Conservation (phyloP, 2,888 invertebrate species). For the Eulithis testata region DNA sequence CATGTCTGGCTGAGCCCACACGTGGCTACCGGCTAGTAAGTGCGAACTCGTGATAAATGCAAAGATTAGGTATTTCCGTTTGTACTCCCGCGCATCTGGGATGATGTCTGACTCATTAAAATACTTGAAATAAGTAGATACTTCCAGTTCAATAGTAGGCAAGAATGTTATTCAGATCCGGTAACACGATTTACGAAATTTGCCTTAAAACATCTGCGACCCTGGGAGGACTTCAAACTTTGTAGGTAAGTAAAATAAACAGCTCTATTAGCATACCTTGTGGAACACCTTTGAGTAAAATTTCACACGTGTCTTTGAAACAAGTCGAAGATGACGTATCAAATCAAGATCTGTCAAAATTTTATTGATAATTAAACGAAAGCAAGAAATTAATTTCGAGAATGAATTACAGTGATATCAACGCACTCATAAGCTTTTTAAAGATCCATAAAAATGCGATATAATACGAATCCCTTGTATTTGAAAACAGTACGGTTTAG, state of each 20-base stretch:
- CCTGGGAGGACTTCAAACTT: not conserved
- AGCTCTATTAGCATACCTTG: slow-evolving; percentile 2
- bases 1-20: slow-evolving; percentile 49
- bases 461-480: slow-evolving; percentile 22
- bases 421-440: slow-evolving; percentile 28
- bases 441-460: slow-evolving; percentile 30
- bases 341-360: not conserved
- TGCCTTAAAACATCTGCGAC: not conserved
- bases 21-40: slow-evolving; percentile 62
- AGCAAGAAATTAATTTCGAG: slow-evolving; percentile 23
- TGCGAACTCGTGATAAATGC: slow-evolving; percentile 69
- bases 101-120: slow-evolving; percentile 57
- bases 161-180: slow-evolving; percentile 26
- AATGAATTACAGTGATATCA: slow-evolving; percentile 26
- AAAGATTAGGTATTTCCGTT: slow-evolving; percentile 83
- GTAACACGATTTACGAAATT: slow-evolving; percentile 8
- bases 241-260: not conserved
- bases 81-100: slow-evolving; percentile 65
- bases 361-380: slow-evolving; percentile 4
- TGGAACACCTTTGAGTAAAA: slow-evolving; percentile 1
- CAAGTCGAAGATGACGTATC: not conserved
- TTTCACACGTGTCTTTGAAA: not conserved
- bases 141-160: slow-evolving; percentile 28
- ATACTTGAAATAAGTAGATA: slow-evolving; percentile 46
- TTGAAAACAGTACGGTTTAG: slow-evolving; percentile 9